Conservation (phyloP, 1,140 invertebrate genomes). For the Wiebesia pumilae region DNA sequence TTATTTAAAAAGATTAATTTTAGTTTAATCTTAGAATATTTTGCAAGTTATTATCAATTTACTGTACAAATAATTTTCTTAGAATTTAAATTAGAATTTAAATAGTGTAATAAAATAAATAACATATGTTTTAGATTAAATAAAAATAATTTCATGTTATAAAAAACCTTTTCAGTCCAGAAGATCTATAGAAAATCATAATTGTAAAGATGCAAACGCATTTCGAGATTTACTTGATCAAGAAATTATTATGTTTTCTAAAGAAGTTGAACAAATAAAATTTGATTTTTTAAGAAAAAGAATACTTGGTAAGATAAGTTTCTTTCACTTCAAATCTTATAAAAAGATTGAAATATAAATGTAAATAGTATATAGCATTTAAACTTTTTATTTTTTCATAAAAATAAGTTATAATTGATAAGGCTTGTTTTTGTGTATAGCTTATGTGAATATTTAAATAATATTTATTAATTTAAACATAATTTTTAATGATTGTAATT, state of each 20-base stretch:
- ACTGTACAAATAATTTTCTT: too few species aligned
- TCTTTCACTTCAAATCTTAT: background rate
- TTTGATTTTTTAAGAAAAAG: constrained; percentile 78
- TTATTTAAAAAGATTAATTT: too few species aligned
- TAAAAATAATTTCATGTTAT: background rate
- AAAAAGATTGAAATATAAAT: too few species aligned
- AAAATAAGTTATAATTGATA: background rate
- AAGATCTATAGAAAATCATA: constrained; percentile 74
- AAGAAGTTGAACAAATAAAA: constrained; percentile 72
- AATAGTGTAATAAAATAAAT: too few species aligned
- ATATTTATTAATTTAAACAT: background rate
- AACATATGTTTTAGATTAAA: background rate
- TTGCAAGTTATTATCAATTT: too few species aligned
- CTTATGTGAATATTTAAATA: background rate
- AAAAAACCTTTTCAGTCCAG: constrained; percentile 14
- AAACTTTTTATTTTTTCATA: background rate
- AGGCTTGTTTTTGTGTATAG: background rate
- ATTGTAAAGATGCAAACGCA: constrained; percentile 76
- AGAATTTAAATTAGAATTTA: too few species aligned
- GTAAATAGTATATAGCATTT: background rate
- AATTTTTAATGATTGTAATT: background rate
- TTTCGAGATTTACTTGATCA: constrained; percentile 78
- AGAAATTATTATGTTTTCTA: constrained; percentile 77
- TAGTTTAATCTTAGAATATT: too few species aligned
- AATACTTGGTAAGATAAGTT: constrained; percentile 67